phyloP scores from a whole-genome alignment of 2,888 invertebrate species.

The Apocheima hispidaria region DNA sequence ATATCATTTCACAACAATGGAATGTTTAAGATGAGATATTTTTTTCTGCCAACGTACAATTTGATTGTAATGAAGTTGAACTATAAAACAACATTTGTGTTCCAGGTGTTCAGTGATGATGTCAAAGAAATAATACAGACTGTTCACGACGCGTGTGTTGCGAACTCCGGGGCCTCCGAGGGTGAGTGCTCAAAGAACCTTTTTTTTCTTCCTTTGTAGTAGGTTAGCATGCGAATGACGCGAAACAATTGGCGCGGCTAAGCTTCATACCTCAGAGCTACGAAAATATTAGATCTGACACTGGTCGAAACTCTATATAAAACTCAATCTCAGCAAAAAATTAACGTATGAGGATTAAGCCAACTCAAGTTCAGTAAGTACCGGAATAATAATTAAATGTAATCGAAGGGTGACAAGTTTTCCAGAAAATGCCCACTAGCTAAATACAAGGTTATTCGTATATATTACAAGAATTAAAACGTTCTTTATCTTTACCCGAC shows the following conservation, averaged over 20 bases:
- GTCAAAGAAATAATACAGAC: slow-evolving; percentile 83
- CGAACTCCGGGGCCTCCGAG: slow-evolving; percentile 78
- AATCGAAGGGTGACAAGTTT: too few species aligned
- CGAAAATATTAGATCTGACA: slow-evolving; percentile 25
- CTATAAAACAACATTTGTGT: slow-evolving; percentile 41
- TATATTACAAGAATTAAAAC: too few species aligned
- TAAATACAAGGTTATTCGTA: too few species aligned
- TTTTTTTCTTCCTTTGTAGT: slow-evolving; percentile 78
- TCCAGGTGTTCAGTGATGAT: slow-evolving; percentile 82
- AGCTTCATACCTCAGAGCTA: slow-evolving; percentile 51
- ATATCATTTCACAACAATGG: too few species aligned
- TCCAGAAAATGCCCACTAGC: too few species aligned
- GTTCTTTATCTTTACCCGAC: too few species aligned
- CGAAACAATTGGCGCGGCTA: slow-evolving; percentile 68
- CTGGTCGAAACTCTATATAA: not conserved
- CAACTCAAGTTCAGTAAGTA: too few species aligned
- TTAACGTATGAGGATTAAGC: too few species aligned
- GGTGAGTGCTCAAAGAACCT: slow-evolving; percentile 76
- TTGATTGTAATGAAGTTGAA: not conserved
- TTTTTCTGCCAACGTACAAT: not conserved
- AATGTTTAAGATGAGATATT: not conserved
- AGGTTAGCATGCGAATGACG: slow-evolving; percentile 70
- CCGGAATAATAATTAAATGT: too few species aligned
- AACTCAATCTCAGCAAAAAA: too few species aligned
- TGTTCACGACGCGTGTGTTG: slow-evolving; percentile 81